These are phyloP conservation scores for Distichodus sexfasciatus DNA, from an alignment of 2,797 vertebrate species.

Conservation along the genomic window DNA sequence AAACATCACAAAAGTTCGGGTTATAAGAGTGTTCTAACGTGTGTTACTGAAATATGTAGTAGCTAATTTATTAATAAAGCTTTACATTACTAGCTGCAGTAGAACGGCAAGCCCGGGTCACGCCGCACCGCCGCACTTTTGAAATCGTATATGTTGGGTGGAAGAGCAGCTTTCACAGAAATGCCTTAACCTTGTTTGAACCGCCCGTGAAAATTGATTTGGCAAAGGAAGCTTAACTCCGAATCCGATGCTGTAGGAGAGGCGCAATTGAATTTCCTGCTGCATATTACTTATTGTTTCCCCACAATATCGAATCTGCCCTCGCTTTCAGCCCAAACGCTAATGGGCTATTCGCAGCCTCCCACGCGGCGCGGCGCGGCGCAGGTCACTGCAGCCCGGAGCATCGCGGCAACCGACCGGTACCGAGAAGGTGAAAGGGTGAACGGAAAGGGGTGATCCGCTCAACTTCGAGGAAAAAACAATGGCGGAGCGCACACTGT, in stretches of 20 bases:
- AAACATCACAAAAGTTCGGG: too few relatives aligned
- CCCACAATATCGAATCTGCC: slow-evolving; percentile 80
- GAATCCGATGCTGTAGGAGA: slow-evolving; percentile 70
- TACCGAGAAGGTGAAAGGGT: too few relatives aligned
- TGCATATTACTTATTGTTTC: slow-evolving; percentile 81
- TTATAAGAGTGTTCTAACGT: too few relatives aligned
- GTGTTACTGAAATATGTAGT: too few relatives aligned
- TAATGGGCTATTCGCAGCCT: slow-evolving; percentile 78
- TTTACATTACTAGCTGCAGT: neutral
- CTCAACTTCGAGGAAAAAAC: too few relatives aligned
- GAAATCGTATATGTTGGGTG: slow-evolving; percentile 40
- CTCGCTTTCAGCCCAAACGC: slow-evolving; percentile 74
- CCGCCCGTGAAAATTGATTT: slow-evolving; percentile 72
- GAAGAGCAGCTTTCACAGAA: slow-evolving; percentile 37
- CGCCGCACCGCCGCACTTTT: neutral
- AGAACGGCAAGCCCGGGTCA: too few relatives aligned
- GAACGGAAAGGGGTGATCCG: too few relatives aligned
- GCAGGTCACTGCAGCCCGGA: slow-evolving; percentile 35
- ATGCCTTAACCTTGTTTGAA: slow-evolving; percentile 65
- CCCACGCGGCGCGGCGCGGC: slow-evolving; percentile 65
- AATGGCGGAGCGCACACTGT: too few relatives aligned
- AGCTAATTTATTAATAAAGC: too few relatives aligned
- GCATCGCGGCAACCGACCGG: too few relatives aligned
- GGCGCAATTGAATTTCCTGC: slow-evolving; percentile 81
- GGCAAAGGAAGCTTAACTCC: slow-evolving; percentile 67